These are phyloP conservation scores for Novumbra hubbsi DNA, from an alignment of 2,797 vertebrate species.

Conservation along the genomic window DNA sequence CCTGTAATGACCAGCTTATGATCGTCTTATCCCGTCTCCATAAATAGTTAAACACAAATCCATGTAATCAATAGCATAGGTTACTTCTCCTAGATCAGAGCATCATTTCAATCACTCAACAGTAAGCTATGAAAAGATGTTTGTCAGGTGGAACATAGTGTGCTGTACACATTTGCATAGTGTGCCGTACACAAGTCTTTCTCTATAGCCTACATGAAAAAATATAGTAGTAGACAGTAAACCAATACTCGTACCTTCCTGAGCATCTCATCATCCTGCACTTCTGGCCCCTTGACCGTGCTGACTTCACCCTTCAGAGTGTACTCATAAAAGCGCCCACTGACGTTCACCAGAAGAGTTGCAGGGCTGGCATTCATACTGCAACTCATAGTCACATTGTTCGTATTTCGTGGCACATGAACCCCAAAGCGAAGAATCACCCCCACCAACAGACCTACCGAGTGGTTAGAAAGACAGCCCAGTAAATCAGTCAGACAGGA, in stretches of 20 bases:
- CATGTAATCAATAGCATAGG: too few relatives aligned
- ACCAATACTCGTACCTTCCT: constrained; percentile 79
- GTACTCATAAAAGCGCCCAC: constrained; percentile 94
- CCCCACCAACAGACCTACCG: constrained; percentile 86
- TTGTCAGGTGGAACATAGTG: too few relatives aligned
- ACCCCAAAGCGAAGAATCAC: constrained; percentile 92
- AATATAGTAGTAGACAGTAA: background rate
- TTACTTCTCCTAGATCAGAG: too few relatives aligned
- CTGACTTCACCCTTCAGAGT: constrained; percentile 91
- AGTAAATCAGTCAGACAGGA: background rate
- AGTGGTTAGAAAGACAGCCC: background rate
- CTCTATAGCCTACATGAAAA: too few relatives aligned
- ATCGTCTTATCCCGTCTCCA: too few relatives aligned
- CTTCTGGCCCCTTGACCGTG: constrained; percentile 81
- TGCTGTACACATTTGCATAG: too few relatives aligned
- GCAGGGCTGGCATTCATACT: constrained; percentile 87
- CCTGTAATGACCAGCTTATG: too few relatives aligned
- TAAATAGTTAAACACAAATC: too few relatives aligned
- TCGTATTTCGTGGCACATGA: constrained; percentile 85
- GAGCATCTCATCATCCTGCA: constrained; percentile 94
- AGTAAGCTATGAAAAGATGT: too few relatives aligned
- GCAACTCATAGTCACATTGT: constrained; percentile 84
- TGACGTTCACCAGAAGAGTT: constrained; percentile 91
- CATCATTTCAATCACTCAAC: too few relatives aligned
- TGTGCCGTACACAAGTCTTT: too few relatives aligned